Evolutionary conservation across 2,888 invertebrate species (phyloP).

Genomic region (Drosophila bunnanda): DNA sequence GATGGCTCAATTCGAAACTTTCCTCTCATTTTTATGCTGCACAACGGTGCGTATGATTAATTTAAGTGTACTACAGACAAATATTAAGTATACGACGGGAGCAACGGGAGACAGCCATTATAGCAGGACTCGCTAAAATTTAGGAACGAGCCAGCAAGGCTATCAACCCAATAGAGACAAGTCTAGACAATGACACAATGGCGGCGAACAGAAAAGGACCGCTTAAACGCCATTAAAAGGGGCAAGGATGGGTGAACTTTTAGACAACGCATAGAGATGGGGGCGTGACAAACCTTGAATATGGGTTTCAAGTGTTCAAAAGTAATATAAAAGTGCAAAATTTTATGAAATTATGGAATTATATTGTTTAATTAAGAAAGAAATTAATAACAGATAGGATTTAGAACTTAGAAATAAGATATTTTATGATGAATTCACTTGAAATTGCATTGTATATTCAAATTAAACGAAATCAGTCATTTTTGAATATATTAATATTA

Average conservation of each 20-base stretch:
- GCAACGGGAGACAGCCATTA: not conserved
- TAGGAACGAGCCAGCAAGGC: conserved; percentile 13
- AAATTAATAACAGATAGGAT: not conserved
- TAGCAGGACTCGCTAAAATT: not conserved
- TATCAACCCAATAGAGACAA: conserved; percentile 50
- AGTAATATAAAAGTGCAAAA: not conserved
- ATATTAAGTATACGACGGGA: conserved; percentile 65
- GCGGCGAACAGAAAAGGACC: conserved; percentile 48
- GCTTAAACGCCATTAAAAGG: conserved; percentile 39
- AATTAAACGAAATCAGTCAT: too few relatives aligned
- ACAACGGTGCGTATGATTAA: conserved; percentile 78
- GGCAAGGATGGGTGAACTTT: conserved; percentile 8
- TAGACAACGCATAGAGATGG: conserved; percentile 29
- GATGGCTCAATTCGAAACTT: conserved; percentile 31
- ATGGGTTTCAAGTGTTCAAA: not conserved
- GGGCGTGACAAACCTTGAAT: conserved; percentile 11
- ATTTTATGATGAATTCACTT: not conserved
- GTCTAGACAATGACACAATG: conserved; percentile 79
- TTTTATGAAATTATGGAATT: too few relatives aligned
- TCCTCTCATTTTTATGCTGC: conserved; percentile 50
- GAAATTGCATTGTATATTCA: too few relatives aligned
- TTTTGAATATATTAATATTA: too few relatives aligned
- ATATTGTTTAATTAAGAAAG: not conserved
- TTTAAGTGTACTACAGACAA: conserved; percentile 62
- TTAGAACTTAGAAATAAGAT: not conserved